These are phyloP conservation scores for Drosophila erecta DNA, from an alignment of 1,140 invertebrate genomes.

Conservation along the genomic window DNA sequence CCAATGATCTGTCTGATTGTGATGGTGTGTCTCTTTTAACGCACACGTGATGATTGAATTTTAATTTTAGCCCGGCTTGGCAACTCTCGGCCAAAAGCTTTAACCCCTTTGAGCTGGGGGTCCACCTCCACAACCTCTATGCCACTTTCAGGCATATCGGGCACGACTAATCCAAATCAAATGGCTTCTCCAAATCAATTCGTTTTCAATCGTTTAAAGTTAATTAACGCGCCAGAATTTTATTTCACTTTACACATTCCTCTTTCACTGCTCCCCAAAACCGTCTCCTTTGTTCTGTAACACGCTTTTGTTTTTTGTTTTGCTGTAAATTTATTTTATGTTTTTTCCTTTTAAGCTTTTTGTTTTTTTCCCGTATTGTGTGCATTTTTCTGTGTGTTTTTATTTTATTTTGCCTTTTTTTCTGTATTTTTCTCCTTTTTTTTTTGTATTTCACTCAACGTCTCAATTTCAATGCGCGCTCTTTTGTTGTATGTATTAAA, in stretches of 20 bases:
- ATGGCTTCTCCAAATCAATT: slow-evolving; percentile 79
- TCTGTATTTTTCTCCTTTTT: slow-evolving; percentile 1
- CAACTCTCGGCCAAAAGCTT: slow-evolving; percentile 28
- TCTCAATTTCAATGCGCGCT: slow-evolving; percentile 76
- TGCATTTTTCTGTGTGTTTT: slow-evolving; percentile 12
- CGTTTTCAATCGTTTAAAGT: slow-evolving; percentile 84
- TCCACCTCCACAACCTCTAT: slow-evolving; percentile 15
- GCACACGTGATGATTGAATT: slow-evolving; percentile 83
- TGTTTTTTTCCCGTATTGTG: slow-evolving; percentile 44
- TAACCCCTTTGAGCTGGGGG: slow-evolving; percentile 12
- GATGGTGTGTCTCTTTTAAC: slow-evolving; percentile 58
- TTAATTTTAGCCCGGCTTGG: slow-evolving; percentile 66
- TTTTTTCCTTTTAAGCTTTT: slow-evolving; percentile 58
- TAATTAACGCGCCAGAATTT: slow-evolving; percentile 81
- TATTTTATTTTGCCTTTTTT: slow-evolving; percentile 43
- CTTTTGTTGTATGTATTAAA: slow-evolving; percentile 68
- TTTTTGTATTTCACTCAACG: slow-evolving; percentile 53
- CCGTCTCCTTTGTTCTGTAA: slow-evolving; percentile 48
- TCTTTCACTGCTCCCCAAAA: slow-evolving; percentile 13
- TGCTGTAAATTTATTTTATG: slow-evolving; percentile 73
- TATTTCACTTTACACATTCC: slow-evolving; percentile 71
- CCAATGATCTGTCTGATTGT: slow-evolving; percentile 57
- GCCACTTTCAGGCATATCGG: slow-evolving; percentile 34
- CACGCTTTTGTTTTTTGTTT: slow-evolving; percentile 78
- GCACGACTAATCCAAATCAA: slow-evolving; percentile 82